Conservation (phyloP, 2,888 invertebrate species). For the Taphrorychus bicolor region DNA sequence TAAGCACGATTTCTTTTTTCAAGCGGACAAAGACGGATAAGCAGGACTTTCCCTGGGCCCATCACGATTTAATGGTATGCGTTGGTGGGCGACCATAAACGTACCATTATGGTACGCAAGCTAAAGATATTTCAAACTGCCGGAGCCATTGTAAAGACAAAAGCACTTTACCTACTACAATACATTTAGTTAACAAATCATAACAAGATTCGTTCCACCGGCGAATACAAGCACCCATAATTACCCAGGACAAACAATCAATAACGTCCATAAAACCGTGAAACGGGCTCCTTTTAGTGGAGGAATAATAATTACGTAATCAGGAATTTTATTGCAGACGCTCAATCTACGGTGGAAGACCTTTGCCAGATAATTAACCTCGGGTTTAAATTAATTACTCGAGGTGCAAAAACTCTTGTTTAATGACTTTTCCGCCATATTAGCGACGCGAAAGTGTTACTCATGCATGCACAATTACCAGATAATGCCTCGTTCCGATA, state of each 20-base stretch:
- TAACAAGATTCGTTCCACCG: neutral
- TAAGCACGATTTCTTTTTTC: conserved; percentile 8
- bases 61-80: neutral
- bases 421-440: conserved; percentile 8
- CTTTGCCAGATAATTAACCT: conserved; percentile 5
- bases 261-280: neutral
- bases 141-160: neutral
- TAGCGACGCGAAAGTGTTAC: conserved; percentile 10
- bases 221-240: neutral
- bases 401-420: conserved; percentile 5
- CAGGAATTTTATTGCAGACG: conserved; percentile 1
- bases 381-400: conserved; percentile 3
- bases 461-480: conserved; percentile 21
- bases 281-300: neutral
- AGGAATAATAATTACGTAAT: conserved; percentile 3
- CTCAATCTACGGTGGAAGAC: conserved; percentile 1
- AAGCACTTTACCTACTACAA: neutral
- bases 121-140: neutral
- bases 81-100: neutral
- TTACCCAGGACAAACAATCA: conserved; percentile 3
- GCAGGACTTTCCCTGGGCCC: neutral
- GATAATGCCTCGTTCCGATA: conserved; percentile 14
- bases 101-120: neutral
- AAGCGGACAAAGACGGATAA: conserved; percentile 4
- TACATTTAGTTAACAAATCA: neutral